Evolutionary conservation across 2,113 vertebrate genomes (phyloP).

Genomic region (Hiodon alosoides): DNA sequence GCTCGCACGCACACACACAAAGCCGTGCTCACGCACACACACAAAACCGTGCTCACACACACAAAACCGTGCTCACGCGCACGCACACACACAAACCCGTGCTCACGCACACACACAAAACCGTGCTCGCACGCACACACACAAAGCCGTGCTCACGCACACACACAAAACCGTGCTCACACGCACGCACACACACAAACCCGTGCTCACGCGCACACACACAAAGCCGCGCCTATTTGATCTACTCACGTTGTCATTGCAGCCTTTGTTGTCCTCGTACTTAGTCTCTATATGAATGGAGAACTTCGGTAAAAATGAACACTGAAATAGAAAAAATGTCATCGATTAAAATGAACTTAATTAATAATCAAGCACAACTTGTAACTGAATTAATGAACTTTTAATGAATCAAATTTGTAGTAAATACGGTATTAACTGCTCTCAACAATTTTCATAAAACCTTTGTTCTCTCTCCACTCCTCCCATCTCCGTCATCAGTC

Average conservation of each 20-base stretch:
- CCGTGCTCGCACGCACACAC: background rate
- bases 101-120: background rate
- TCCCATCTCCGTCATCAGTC: background rate
- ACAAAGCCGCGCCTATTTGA: background rate
- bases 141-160: too few relatives aligned
- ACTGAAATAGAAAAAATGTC: constrained; percentile 56
- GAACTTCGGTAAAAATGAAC: constrained; percentile 87
- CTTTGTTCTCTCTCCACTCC: background rate
- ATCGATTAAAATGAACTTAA: background rate
- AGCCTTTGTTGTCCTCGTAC: constrained; percentile 86
- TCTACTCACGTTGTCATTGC: constrained; percentile 78
- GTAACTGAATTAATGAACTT: background rate
- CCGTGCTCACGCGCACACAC: background rate
- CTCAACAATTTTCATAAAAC: too few relatives aligned
- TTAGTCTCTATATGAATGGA: constrained; percentile 91
- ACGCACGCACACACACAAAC: background rate
- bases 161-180: too few relatives aligned
- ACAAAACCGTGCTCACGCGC: too few relatives aligned
- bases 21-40: background rate
- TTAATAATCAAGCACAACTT: background rate
- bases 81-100: background rate
- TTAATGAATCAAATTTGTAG: background rate
- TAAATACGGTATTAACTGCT: background rate
- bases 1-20: background rate
- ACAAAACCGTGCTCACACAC: background rate